These are phyloP conservation scores for rabbit (Oryctolagus cuniculus) DNA, from an alignment of 2,113 vertebrate species.

Conservation along the genomic window DNA sequence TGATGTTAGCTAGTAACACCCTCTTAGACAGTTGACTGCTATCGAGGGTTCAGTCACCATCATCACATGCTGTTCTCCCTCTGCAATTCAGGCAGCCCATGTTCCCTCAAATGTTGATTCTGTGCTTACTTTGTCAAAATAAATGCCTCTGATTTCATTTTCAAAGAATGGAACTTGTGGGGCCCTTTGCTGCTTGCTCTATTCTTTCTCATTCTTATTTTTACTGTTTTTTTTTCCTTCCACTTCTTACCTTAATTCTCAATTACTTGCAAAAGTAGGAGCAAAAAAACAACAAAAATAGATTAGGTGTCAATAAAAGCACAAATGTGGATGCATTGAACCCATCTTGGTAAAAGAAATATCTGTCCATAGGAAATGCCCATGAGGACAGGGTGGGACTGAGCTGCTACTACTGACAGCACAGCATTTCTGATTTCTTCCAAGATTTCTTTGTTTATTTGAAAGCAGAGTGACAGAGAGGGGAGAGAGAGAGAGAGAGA, in stretches of 20 bases:
- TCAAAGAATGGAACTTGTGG: neutral
- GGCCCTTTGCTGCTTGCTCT: neutral
- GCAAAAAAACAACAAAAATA: neutral
- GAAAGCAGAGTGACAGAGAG: no score
- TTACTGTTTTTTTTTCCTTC: neutral
- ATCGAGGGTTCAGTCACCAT: neutral
- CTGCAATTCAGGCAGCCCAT: neutral
- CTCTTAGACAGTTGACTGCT: neutral
- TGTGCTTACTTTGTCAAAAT: neutral
- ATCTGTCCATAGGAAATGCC: neutral
- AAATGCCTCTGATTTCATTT: neutral
- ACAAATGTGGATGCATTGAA: neutral
- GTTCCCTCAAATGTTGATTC: neutral
- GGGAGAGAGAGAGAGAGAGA: no score
- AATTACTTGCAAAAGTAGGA: neutral
- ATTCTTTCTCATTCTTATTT: slow-evolving; percentile 9
- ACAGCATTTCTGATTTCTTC: no score
- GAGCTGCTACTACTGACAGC: neutral
- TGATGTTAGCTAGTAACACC: neutral
- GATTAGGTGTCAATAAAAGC: neutral
- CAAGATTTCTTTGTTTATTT: no score
- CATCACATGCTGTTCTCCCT: neutral
- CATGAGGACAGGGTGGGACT: neutral
- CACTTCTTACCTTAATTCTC: neutral
- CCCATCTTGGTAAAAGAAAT: neutral